Base-by-base conservation (phyloP, 2,888 invertebrate species). In the Diogma glabrata region DNA sequence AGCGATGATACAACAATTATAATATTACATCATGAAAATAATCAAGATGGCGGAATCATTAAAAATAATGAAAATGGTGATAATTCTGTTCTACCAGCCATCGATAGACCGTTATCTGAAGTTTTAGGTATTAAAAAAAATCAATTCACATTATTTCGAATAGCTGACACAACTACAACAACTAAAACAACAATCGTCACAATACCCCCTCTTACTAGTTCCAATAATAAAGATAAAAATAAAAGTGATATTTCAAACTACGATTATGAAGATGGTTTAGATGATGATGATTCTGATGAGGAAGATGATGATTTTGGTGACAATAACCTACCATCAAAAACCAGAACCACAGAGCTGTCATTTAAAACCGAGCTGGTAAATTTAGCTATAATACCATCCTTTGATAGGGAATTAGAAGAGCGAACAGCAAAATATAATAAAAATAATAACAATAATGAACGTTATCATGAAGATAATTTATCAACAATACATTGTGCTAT, bases 61-160 rank as follows among this genome's bases (percentile, higher is more conserved):
- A 8, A 16, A 6, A 26, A 52, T 12, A 47, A 47, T 36, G 52
- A 52, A 9, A 54, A 52, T 22, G 56, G 54, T 30, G 54, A 66
- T 62, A 69, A 70, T 52, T 66, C 69, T 0, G 58, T 69, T 26
- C 56, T 69, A 50, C 69, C 69, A n/a, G 69, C 66, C 62, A 70
- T 70, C 12, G 70, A 70, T 60, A 63, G 69, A 2, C 70, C 70
- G 3, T 55, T 70, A 28, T 70, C 70, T 22, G 70, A 70, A 57
- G 70, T 70, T 24, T 58, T 70, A 48, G 70, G 70, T 53, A 70
- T 70, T 40, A 70, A 69, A 51, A 70, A 70, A 57, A 69, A 70
- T 55, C 70, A 70, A 58, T 70, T 70, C 55, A 66, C 66, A 52
- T 66, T 69, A 57, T 69, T 70, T 36, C 64, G 70, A 5, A 63